Evolutionary conservation across 53 echinoderm and acorn worm genomes (phyloP), one percentile per base, ranked within the genome.

Genomic region (Holothuria leucospilota): DNA sequence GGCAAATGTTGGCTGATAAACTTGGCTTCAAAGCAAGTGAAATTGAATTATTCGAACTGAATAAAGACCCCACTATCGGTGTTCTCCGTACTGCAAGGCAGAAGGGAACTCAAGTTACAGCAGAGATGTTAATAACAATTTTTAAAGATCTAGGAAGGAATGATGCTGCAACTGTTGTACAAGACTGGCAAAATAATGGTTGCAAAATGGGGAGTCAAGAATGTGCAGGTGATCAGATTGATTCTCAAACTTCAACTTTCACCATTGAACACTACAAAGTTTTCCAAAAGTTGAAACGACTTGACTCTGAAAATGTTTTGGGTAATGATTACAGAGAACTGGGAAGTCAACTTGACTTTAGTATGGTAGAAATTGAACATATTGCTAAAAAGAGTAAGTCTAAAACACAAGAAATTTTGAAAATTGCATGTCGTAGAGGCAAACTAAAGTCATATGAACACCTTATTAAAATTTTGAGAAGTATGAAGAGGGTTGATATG

Each of bases 241-340:
- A 23, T 38, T 38, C 41, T 21, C 16, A 30, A 14, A 56, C 18
- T 16, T 18, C 56, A 41, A 14, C 26, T 8, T 70, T 70, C 26
- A 52, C 49, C 13, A 75, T 75, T 21, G 12, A 75, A 8, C 16
- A 75, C 25, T 26, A 25, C 14, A 25, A 13, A 75, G 51, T 75
- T 25, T 75, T 21, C 52, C 26, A 42, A 75, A 39, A 13, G 14
- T 49, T 75, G 20, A 75, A 39, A 25, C 23, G 9, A 39, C 52
- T 75, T 10, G 75, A 75, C 18, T 26, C 26, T 49, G 75, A 46
- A 75, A 49, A 49, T 75, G 75, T 13, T 8, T 9, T 75, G 49
- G 51, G 49, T 75, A 75, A 75, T 75, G 75, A 75, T 52, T 75
- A 52, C 51, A 75, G 13, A 49, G 27, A 49, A 8, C 52, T 75